A percentile compares a stretch with the other conserved stretches of the same genome.
Conservation (phyloP, 1,140 invertebrate genomes). For the Riptortus pedestris region DNA sequence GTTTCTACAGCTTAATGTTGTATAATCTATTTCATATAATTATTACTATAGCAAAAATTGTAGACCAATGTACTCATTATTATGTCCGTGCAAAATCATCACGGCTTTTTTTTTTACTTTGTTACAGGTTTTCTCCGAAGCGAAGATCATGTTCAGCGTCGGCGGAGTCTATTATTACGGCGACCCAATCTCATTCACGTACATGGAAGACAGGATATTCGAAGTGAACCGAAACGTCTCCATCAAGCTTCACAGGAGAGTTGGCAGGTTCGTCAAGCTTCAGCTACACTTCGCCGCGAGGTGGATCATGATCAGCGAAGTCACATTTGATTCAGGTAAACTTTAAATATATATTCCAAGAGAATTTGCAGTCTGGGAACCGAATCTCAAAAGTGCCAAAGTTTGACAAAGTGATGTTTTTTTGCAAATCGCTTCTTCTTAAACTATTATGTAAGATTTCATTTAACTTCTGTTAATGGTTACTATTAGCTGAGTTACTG, state of each 20-base stretch:
- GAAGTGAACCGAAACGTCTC: constrained; percentile 71
- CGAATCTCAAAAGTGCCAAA: no score
- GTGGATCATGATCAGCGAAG: constrained; percentile 85
- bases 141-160: constrained; percentile 69
- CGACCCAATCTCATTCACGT: constrained; percentile 60
- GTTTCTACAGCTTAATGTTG: no score
- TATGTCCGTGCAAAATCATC: no score
- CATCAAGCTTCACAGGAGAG: constrained; percentile 70
- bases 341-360: no score
- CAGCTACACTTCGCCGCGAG: constrained; percentile 67
- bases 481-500: no score
- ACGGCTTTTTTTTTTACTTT: background rate
- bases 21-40: no score
- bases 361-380: no score
- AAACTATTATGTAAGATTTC: no score
- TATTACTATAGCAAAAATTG: no score
- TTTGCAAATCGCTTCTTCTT: no score
- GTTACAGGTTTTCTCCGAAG: constrained; percentile 62
- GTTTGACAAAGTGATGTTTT: background rate
- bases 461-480: no score
- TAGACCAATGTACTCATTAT: no score
- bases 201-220: constrained; percentile 69
- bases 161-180: constrained; percentile 64
- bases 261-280: constrained; percentile 71
- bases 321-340: constrained; percentile 69